phyloP scores from a whole-genome alignment of 1,140 invertebrate genomes.

The Diabrotica virgifera region DNA sequence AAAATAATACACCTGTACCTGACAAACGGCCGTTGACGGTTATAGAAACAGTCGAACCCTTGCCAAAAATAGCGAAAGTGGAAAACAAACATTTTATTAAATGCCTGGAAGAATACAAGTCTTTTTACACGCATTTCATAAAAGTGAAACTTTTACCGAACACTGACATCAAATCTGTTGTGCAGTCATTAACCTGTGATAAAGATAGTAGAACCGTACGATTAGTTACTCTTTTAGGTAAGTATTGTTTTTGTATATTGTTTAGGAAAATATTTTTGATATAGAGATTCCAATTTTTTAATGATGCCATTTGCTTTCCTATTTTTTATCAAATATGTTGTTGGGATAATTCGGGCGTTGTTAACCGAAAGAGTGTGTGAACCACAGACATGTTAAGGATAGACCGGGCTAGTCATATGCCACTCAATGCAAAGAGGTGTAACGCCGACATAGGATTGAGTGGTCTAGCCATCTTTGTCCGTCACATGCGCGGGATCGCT shows the following conservation, averaged over 20 bases:
- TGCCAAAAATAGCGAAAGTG: constrained; percentile 29
- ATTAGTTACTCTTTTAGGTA: constrained; percentile 46
- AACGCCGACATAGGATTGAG: too few relatives aligned
- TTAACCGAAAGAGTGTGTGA: too few relatives aligned
- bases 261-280: too few relatives aligned
- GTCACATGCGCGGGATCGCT: too few relatives aligned
- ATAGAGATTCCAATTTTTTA: too few relatives aligned
- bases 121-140: constrained; percentile 63
- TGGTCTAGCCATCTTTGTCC: too few relatives aligned
- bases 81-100: constrained; percentile 50
- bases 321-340: too few relatives aligned
- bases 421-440: too few relatives aligned
- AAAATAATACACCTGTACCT: constrained; percentile 17
- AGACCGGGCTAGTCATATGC: too few relatives aligned
- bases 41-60: constrained; percentile 9
- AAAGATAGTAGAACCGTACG: constrained; percentile 49
- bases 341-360: too few relatives aligned
- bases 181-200: constrained; percentile 36
- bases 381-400: too few relatives aligned
- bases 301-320: too few relatives aligned
- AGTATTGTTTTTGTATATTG: background rate
- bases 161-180: constrained; percentile 39
- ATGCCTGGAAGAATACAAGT: constrained; percentile 66
- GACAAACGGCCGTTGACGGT: constrained; percentile 17
- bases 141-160: constrained; percentile 47